Conservation (phyloP, 1,140 invertebrate genomes). For the Leptinotarsa undecemlineata region DNA sequence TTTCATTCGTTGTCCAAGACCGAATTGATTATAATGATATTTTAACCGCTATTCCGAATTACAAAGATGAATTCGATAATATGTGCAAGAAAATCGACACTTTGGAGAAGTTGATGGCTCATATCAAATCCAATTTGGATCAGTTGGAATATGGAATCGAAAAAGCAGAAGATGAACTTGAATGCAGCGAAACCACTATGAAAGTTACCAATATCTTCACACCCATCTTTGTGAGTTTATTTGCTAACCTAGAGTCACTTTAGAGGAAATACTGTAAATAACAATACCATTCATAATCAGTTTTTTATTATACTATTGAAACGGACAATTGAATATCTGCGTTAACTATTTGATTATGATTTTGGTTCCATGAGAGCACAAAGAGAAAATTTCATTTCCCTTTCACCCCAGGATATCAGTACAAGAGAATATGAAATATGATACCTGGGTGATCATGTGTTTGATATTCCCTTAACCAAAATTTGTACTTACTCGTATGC, state of each 20-base stretch:
- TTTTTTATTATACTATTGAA: slow-evolving; percentile 13
- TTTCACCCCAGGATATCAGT: too few species aligned
- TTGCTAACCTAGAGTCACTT: not conserved
- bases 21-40: slow-evolving; percentile 47
- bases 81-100: slow-evolving; percentile 51
- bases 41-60: slow-evolving; percentile 44
- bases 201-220: slow-evolving; percentile 49
- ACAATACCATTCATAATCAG: not conserved
- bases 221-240: slow-evolving; percentile 52
- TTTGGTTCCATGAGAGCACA: too few species aligned
- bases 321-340: too few species aligned
- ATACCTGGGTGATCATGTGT: too few species aligned
- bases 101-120: slow-evolving; percentile 47
- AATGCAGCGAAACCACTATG: slow-evolving; percentile 40
- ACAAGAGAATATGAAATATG: too few species aligned
- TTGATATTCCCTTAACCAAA: too few species aligned
- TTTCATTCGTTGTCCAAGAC: slow-evolving; percentile 48
- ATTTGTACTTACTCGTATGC: too few species aligned
- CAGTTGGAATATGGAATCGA: slow-evolving; percentile 50
- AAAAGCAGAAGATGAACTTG: slow-evolving; percentile 48
- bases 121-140: slow-evolving; percentile 49
- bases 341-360: too few species aligned
- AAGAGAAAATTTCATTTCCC: too few species aligned
- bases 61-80: slow-evolving; percentile 43
- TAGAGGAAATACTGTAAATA: not conserved